Conservation (phyloP, 2,797 vertebrate genomes). For the Sebastes goodei region DNA sequence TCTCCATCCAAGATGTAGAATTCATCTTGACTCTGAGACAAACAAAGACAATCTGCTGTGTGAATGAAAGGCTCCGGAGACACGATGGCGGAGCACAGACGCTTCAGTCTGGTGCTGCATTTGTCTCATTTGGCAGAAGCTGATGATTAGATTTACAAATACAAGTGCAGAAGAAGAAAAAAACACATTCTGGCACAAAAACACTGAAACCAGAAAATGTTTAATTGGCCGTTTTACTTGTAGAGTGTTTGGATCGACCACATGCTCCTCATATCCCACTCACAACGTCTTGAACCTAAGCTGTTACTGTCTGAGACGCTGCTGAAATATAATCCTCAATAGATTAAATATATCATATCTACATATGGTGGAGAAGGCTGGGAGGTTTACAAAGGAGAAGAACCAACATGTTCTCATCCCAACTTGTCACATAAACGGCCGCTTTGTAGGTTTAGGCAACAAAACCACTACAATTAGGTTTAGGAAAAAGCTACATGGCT, state of each 20-base stretch:
- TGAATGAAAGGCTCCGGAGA: constrained; percentile 66
- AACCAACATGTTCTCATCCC: no score
- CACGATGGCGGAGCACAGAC: constrained; percentile 33
- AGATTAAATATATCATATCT: neutral
- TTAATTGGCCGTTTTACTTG: constrained; percentile 24
- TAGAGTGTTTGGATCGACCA: constrained; percentile 1
- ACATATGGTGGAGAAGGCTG: neutral
- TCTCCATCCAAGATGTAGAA: constrained; percentile 50
- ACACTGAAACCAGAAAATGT: constrained; percentile 22
- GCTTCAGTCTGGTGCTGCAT: constrained; percentile 59
- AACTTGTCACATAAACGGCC: no score
- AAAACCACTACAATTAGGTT: no score
- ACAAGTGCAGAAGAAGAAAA: neutral
- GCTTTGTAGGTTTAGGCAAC: no score
- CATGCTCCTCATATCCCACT: neutral
- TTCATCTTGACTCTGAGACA: constrained; percentile 49
- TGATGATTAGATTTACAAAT: constrained; percentile 66
- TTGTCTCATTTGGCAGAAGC: constrained; percentile 69
- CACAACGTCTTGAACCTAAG: neutral
- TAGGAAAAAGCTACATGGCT: no score
- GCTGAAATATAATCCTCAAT: constrained; percentile 1
- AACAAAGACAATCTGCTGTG: constrained; percentile 68
- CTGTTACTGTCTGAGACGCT: constrained; percentile 11
- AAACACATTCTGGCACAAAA: constrained; percentile 32
- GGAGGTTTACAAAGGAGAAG: neutral